Conservation (phyloP, 2,113 vertebrate species). For the Progne subis region DNA sequence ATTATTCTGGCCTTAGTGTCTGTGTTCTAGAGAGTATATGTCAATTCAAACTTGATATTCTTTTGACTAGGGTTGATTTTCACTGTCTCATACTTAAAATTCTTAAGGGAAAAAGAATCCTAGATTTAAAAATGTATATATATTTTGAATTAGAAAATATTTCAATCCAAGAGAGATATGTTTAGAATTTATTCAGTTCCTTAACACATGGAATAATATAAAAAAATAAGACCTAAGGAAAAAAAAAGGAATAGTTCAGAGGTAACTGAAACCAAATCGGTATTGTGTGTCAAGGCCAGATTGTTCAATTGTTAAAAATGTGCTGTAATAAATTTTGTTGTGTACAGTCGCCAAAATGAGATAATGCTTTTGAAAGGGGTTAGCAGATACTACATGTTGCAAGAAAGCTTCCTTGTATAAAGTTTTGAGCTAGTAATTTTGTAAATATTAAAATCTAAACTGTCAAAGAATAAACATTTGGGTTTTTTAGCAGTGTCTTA, state of each 20-base stretch:
- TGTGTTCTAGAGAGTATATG: neutral
- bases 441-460: neutral
- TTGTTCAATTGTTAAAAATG: neutral
- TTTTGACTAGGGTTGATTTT: neutral
- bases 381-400: neutral
- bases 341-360: neutral
- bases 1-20: neutral
- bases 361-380: neutral
- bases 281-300: neutral
- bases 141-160: neutral
- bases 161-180: neutral
- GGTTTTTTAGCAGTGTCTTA: neutral
- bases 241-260: neutral
- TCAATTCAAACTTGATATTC: neutral
- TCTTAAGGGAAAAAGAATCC: neutral
- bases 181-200: neutral
- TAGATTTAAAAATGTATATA: neutral
- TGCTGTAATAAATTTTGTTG: neutral
- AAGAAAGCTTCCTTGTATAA: neutral
- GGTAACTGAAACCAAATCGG: neutral
- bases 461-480: neutral
- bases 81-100: neutral
- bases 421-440: neutral
- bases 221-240: neutral
- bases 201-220: neutral